Conservation (phyloP, 2,113 vertebrate genomes). For the Pogona vitticeps region DNA sequence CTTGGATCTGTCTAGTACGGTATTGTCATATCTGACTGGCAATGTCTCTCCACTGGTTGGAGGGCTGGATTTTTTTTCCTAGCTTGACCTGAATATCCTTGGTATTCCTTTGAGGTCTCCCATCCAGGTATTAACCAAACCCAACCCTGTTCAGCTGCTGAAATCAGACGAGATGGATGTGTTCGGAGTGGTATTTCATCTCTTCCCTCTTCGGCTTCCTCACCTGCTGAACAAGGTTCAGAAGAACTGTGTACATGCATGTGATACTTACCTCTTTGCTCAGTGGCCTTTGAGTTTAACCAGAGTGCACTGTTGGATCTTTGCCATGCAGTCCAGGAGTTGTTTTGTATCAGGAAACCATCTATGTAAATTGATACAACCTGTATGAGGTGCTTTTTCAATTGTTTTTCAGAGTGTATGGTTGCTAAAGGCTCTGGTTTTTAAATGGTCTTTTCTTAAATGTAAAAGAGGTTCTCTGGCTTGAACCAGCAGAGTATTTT, state of each 20-base stretch:
- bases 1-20: too few relatives aligned
- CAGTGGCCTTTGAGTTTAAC: not conserved
- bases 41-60: too few relatives aligned
- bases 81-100: too few relatives aligned
- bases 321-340: slow-evolving; percentile 3
- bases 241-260: not conserved
- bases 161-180: too few relatives aligned
- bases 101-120: too few relatives aligned
- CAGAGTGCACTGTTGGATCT: slow-evolving; percentile 10
- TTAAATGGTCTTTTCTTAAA: slow-evolving; percentile 39
- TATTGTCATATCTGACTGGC: too few relatives aligned
- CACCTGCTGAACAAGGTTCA: not conserved
- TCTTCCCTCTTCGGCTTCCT: not conserved
- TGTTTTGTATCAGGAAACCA: slow-evolving; percentile 23
- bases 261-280: not conserved
- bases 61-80: too few relatives aligned
- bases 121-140: too few relatives aligned
- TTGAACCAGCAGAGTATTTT: slow-evolving; percentile 37
- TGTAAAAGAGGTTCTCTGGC: slow-evolving; percentile 28
- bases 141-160: too few relatives aligned
- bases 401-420: not conserved
- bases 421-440: slow-evolving; percentile 36
- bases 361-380: not conserved
- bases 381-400: slow-evolving; percentile 20
- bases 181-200: not conserved